Percentiles rank a stretch among this genome's conserved stretches.
phyloP scores from a whole-genome alignment of 2,113 vertebrate species.

The Sigmodon hispidus region DNA sequence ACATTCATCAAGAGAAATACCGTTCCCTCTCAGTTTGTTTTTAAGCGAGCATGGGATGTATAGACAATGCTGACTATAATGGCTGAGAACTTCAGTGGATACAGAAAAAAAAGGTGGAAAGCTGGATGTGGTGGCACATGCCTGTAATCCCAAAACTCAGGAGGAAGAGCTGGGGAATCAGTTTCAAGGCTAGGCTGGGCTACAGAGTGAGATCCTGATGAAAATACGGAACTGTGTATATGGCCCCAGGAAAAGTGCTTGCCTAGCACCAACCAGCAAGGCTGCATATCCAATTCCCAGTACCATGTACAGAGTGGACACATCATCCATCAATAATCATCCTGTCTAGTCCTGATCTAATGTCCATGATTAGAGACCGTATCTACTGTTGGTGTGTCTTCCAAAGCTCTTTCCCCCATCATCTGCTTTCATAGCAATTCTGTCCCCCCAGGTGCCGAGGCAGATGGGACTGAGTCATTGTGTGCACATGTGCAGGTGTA shows the following conservation, averaged over 20 bases:
- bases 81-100: not conserved
- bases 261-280: not conserved
- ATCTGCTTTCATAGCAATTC: not conserved
- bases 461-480: not conserved
- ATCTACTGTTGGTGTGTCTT: not conserved
- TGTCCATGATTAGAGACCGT: not conserved
- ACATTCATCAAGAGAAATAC: conserved; percentile 1
- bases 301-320: not conserved
- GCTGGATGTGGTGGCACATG: not conserved
- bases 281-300: not conserved
- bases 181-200: not conserved
- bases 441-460: not conserved
- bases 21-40: conserved; percentile 11
- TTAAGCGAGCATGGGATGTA: not conserved
- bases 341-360: not conserved
- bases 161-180: not conserved
- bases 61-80: not conserved
- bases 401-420: not conserved
- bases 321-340: not conserved
- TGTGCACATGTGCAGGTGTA: not conserved
- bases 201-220: not conserved
- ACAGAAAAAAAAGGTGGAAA: not conserved
- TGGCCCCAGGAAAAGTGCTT: not conserved
- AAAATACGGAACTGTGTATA: not conserved
- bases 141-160: not conserved